These are phyloP conservation scores for Zaprionus camerounensis DNA, from an alignment of 1,140 invertebrate species.

Conservation along the genomic window DNA sequence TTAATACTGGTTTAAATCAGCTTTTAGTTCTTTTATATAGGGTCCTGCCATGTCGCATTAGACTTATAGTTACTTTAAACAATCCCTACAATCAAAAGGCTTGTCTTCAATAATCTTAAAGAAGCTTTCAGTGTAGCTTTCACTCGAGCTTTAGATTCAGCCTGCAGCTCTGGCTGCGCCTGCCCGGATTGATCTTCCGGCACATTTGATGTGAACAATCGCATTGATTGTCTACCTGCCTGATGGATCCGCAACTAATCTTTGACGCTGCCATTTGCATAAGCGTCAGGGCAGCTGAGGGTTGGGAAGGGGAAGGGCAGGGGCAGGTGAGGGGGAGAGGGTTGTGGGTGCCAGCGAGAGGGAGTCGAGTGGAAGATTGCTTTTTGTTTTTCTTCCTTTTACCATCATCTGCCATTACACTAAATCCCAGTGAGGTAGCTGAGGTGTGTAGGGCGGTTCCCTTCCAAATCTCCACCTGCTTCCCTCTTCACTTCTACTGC, in stretches of 20 bases:
- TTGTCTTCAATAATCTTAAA: too few species aligned
- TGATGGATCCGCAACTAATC: conserved; percentile 13
- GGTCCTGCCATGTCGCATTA: too few species aligned
- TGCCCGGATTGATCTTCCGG: conserved; percentile 26
- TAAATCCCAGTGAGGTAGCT: conserved; percentile 18
- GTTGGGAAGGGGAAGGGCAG: not conserved
- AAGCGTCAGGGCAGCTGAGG: not conserved
- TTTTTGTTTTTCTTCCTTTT: conserved; percentile 34
- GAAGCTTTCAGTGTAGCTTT: too few species aligned
- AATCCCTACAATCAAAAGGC: too few species aligned
- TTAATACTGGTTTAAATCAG: too few species aligned
- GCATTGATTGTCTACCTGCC: conserved; percentile 24
- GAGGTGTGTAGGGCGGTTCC: not conserved
- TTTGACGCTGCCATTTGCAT: conserved; percentile 19
- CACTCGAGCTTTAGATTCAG: too few species aligned
- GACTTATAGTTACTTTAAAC: too few species aligned
- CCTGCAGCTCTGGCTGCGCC: not conserved
- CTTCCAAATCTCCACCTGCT: too few species aligned
- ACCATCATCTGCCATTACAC: conserved; percentile 17
- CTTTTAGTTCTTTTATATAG: too few species aligned
- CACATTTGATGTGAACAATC: conserved; percentile 40
- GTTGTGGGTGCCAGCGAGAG: not conserved
- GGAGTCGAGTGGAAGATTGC: conserved; percentile 58
- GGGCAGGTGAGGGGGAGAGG: not conserved
- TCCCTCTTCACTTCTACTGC: too few species aligned